A percentile compares a stretch with the other conserved stretches of the same genome.
These are phyloP conservation scores for Mormoops blainvillei DNA, from an alignment of 2,113 vertebrate species.

Conservation along the genomic window DNA sequence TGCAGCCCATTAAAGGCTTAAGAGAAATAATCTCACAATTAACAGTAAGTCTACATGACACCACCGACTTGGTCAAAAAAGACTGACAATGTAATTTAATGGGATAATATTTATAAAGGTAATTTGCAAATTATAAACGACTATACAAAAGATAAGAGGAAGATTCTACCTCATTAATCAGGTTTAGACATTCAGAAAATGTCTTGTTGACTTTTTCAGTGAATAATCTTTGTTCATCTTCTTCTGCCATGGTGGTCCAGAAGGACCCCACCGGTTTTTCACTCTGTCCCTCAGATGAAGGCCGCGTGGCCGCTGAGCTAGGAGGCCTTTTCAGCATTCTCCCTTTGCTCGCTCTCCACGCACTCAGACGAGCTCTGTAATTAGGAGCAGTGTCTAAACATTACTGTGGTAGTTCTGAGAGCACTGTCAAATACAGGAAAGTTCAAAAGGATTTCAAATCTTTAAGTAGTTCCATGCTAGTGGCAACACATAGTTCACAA, in stretches of 20 bases:
- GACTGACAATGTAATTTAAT: neutral
- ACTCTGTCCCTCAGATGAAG: slow-evolving; percentile 40
- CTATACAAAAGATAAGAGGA: neutral
- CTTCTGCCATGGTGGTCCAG: slow-evolving; percentile 77
- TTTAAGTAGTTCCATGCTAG: neutral
- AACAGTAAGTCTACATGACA: neutral
- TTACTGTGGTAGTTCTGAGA: neutral
- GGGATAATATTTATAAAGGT: neutral
- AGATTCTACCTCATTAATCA: slow-evolving; percentile 76
- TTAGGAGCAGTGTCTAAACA: neutral
- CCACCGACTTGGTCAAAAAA: neutral
- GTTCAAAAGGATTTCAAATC: neutral
- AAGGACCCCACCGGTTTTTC: slow-evolving; percentile 62
- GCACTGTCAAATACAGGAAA: neutral
- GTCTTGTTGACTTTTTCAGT: slow-evolving; percentile 76
- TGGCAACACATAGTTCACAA: neutral
- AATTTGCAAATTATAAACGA: neutral
- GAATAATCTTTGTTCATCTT: slow-evolving; percentile 76
- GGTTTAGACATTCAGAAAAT: slow-evolving; percentile 75
- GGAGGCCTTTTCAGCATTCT: slow-evolving; percentile 83
- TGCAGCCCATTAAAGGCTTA: neutral
- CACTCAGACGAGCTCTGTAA: slow-evolving; percentile 83
- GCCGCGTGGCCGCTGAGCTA: neutral
- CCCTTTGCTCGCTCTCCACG: slow-evolving; percentile 87
- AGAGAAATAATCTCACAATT: neutral